phyloP scores from a whole-genome alignment of 2,888 invertebrate species.

The Tipula confusa region DNA sequence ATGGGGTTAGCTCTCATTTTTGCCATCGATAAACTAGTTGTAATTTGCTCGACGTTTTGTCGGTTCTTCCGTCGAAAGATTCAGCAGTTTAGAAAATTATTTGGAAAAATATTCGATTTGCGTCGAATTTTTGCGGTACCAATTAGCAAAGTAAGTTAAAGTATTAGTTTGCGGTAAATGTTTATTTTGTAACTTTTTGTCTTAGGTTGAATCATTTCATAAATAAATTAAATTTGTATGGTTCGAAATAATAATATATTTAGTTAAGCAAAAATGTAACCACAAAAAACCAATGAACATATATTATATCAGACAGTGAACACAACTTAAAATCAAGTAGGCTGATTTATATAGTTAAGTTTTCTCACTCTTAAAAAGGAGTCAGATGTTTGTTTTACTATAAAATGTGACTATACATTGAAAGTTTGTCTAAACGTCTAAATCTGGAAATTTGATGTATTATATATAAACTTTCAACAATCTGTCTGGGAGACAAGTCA shows the following conservation, averaged over 20 bases:
- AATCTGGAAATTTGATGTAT: no score
- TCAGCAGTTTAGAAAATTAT: no score
- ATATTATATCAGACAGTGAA: not conserved
- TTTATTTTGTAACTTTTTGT: not conserved
- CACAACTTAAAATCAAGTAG: not conserved
- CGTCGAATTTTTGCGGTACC: no score
- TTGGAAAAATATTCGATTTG: no score
- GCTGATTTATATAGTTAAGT: not conserved
- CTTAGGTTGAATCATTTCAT: not conserved
- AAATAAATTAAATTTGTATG: conserved; percentile 3
- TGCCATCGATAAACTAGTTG: no score
- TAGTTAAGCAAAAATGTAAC: not conserved
- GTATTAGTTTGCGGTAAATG: no score
- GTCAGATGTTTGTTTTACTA: not conserved
- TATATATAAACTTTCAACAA: not conserved
- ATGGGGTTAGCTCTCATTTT: no score
- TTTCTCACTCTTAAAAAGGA: not conserved
- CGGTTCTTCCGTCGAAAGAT: no score
- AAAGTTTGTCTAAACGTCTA: not conserved
- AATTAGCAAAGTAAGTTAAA: no score
- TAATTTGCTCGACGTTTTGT: no score
- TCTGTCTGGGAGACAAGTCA: not conserved
- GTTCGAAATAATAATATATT: not conserved
- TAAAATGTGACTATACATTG: not conserved
- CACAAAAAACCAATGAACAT: not conserved